Evolutionary conservation across 2,113 vertebrate species (phyloP), one percentile per base, ranked within the genome.

Genomic region (Lutjanus erythropterus): DNA sequence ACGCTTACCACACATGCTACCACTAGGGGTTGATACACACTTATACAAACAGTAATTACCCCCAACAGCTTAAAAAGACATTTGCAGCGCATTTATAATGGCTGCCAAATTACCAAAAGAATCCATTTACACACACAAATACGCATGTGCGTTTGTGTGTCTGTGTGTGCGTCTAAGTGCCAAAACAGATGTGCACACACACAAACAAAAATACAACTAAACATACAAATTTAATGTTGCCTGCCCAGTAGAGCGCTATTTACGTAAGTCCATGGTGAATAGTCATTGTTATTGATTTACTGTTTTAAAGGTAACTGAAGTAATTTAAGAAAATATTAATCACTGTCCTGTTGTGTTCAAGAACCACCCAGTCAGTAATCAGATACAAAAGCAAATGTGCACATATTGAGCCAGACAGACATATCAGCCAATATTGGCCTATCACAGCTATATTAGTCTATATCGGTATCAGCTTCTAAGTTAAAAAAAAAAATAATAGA

Each of bases 21-120:
- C 75, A 62, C 29, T 71, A 55, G 76, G 69, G 86, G 80, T 50
- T 58, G 70, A 81, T 27, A 75, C 66, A 83, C 82, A 80, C 73
- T 75, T 74, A 77, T 41, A 88, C 83, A 81, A 88, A 85, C 81
- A 78, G 83, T 80, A 82, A 88, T 89, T 89, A 86, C 70, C 73
- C 69, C 80, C 62, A 77, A 42, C 82, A 84, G 77, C 67, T 87
- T 85, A 85, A 88, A 90, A 85, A 89, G 39, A 78, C 83, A 83
- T 91, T 80, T 84, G 47, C 52, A 4, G 39, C 12, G 8, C 74
- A 73, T 86, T 81, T 81, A 75, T 71, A 82, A 84, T 74, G 67
- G 62, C 42, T 73, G 74, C 73, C 84, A 88, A 86, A 84, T 75
- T 68, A 77, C 65, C 44, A 79, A 78, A 76, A 75, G 37, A 85